Conservation (phyloP, 2,113 vertebrate genomes). For the Elachura formosa region DNA sequence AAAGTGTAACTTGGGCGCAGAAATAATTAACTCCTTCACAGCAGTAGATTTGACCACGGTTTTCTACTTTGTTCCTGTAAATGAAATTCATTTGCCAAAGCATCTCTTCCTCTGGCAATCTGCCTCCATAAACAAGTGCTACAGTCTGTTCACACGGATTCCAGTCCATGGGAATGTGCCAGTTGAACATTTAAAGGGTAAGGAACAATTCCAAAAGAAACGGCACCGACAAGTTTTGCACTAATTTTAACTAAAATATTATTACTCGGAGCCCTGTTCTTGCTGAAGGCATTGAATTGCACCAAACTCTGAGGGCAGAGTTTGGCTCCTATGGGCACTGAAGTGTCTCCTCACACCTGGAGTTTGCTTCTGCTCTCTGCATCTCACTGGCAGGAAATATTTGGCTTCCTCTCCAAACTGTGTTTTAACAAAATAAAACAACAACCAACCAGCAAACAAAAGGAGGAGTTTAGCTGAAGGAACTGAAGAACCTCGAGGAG, state of each 20-base stretch:
- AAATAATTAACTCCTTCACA: neutral
- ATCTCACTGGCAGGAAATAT: neutral
- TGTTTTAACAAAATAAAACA: neutral
- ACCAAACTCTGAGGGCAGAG: neutral
- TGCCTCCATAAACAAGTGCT: neutral
- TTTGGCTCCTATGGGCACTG: neutral
- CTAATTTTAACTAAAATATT: neutral
- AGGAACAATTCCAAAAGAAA: neutral
- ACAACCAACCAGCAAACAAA: fast-evolving
- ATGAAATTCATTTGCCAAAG: neutral
- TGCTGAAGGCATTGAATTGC: neutral
- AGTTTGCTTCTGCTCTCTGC: neutral
- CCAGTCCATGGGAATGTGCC: neutral
- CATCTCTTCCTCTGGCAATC: neutral
- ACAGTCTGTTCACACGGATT: neutral
- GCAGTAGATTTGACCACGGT: fast-evolving
- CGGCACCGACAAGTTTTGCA: neutral
- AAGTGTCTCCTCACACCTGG: neutral
- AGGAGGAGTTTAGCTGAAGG: neutral
- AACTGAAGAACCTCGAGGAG: fast-evolving
- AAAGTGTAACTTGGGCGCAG: neutral
- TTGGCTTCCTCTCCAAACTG: neutral
- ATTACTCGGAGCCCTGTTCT: neutral
- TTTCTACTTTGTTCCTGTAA: neutral
- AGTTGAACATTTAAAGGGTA: neutral